Evolutionary conservation across 1,140 invertebrate genomes (phyloP).

Genomic region (Leucophenga varia): DNA sequence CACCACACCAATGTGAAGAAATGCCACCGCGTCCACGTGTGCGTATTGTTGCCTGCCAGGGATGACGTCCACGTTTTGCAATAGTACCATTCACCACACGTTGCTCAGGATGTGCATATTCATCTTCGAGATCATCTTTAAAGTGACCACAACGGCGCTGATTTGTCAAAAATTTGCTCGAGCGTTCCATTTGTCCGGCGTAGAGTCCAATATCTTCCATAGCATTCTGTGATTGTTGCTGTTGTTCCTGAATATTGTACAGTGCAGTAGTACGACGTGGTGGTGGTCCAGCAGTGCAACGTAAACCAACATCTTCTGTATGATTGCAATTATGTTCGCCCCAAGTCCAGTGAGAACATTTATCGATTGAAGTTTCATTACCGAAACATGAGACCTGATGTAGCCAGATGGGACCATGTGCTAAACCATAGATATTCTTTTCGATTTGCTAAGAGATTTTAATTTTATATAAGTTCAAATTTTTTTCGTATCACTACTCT

Average conservation of each 20-base stretch:
- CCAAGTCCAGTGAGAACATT: slow-evolving; percentile 69
- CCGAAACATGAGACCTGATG: slow-evolving; percentile 72
- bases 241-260: background rate
- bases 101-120: slow-evolving; percentile 56
- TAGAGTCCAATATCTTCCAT: slow-evolving; percentile 10
- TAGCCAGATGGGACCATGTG: slow-evolving; percentile 72
- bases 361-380: slow-evolving; percentile 65
- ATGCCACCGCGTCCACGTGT: slow-evolving; percentile 61
- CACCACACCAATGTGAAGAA: slow-evolving; percentile 75
- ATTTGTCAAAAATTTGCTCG: slow-evolving; percentile 32
- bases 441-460: slow-evolving; percentile 27
- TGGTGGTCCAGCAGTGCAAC: slow-evolving; percentile 40
- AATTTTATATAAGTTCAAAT: background rate
- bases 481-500: background rate
- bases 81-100: slow-evolving; percentile 62
- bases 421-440: slow-evolving; percentile 53
- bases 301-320: slow-evolving; percentile 73
- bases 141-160: slow-evolving; percentile 43
- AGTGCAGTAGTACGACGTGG: slow-evolving; percentile 6
- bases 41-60: slow-evolving; percentile 78
- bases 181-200: slow-evolving; percentile 37
- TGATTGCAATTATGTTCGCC: slow-evolving; percentile 73
- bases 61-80: slow-evolving; percentile 67
- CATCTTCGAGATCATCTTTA: slow-evolving; percentile 37
- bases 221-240: background rate